Percentiles rank a stretch among this genome's conserved stretches.
Evolutionary conservation across 2,888 invertebrate genomes (phyloP).

Genomic region (Keiferia lycopersicella): DNA sequence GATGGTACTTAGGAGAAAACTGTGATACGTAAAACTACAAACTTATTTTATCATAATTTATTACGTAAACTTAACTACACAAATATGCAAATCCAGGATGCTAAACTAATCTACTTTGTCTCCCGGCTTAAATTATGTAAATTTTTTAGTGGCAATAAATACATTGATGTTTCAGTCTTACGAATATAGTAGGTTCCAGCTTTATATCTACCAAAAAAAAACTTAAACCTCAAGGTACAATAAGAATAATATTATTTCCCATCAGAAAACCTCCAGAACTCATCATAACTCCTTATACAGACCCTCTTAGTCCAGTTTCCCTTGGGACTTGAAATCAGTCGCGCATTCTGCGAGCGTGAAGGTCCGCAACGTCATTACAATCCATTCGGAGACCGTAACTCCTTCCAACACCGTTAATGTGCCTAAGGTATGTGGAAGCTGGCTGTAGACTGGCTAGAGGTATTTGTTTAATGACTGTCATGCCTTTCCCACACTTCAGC

Average conservation of each 20-base stretch:
- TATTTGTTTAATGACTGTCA: neutral
- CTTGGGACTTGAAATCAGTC: slow-evolving; percentile 53
- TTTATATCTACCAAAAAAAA: too few species aligned
- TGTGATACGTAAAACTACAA: too few species aligned
- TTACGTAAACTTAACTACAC: too few species aligned
- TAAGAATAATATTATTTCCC: neutral
- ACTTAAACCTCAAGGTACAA: neutral
- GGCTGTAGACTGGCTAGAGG: neutral
- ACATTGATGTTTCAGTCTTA: too few species aligned
- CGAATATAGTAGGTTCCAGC: too few species aligned
- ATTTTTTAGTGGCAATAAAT: too few species aligned
- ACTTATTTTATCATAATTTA: too few species aligned
- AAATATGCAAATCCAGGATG: too few species aligned
- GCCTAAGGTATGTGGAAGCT: slow-evolving; percentile 34
- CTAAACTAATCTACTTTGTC: too few species aligned
- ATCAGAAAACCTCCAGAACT: neutral
- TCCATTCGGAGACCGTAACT: slow-evolving; percentile 62
- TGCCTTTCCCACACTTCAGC: too few species aligned
- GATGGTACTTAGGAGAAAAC: too few species aligned
- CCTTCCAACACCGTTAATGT: slow-evolving; percentile 52
- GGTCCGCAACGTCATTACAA: slow-evolving; percentile 67
- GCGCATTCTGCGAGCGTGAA: slow-evolving; percentile 56
- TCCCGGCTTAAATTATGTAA: too few species aligned
- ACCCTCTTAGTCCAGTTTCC: slow-evolving; percentile 33
- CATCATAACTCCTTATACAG: slow-evolving; percentile 52